Evolutionary conservation across 2,888 invertebrate genomes (phyloP), one percentile per base, ranked within the genome.

Genomic region (Metopia argyrocephala): DNA sequence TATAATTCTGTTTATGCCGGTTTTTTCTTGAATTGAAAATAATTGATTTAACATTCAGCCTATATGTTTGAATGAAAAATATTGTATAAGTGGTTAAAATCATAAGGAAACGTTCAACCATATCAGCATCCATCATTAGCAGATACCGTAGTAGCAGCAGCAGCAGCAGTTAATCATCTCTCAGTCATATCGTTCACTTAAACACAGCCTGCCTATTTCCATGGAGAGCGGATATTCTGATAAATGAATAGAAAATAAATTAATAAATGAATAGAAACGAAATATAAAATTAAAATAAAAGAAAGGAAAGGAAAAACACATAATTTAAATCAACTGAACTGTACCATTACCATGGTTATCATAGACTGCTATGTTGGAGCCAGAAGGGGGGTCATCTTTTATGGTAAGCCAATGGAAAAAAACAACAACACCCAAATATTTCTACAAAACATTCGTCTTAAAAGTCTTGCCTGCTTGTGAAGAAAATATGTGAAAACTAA

Each of bases 11-110:
- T 28, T 56, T 20, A 25, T 86, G 84, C 85, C 84, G 80, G 83
- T 85, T 82, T 79, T 83, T 85, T 84, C n/a, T n/a, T 84, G 84
- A 86, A 85, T 86, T 85, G 85, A 85, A 87, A 86, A 85, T 86
- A 87, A 87, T 87, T 87, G 86, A 86, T 85, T 87, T 85, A 85
- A 85, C 84, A 84, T 84, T 50, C 83, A 76, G 2, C 18, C 6
- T 28, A 20, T 21, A 68, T 18, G 46, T 25, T 2, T 15, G 4
- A 56, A 21, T 56, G 7, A 2, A 27, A 18, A 18, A 27, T 18
- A 27, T 15, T 15, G 38, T 38, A 38, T n/a, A 38, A 5, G 38
- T 38, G 38, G 38, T 20, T 3, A 57, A 65, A 25, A 57, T 20
- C 46, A 38, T 66, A 28, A 56, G 31, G 25, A 71, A 59, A 21